These are phyloP conservation scores for Akabosia matsudoensis DNA, from an alignment of 1,140 invertebrate genomes.

Conservation along the genomic window DNA sequence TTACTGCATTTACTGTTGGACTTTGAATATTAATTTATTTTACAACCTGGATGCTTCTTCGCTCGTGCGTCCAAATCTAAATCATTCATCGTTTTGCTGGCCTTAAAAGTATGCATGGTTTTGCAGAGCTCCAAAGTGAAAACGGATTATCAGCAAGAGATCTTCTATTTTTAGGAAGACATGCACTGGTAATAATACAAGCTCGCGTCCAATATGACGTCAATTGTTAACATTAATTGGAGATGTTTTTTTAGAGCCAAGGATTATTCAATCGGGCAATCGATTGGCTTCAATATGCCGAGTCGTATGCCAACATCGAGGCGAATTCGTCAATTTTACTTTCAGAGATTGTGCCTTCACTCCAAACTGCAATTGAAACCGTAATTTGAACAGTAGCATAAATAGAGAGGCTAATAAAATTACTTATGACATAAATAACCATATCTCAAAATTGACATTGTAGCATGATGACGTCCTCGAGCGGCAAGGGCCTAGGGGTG, in stretches of 20 bases:
- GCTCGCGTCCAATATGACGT: too few relatives aligned
- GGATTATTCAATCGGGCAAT: constrained; percentile 47
- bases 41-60: too few relatives aligned
- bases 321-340: constrained; percentile 47
- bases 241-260: constrained; percentile 25
- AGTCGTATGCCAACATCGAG: constrained; percentile 45
- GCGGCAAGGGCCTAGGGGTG: constrained; percentile 47
- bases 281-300: constrained; percentile 49
- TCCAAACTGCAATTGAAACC: constrained; percentile 49
- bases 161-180: constrained; percentile 45
- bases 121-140: constrained; percentile 16
- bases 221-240: neutral
- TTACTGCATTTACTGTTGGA: too few relatives aligned
- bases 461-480: constrained; percentile 47
- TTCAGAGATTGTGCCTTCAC: constrained; percentile 49
- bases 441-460: too few relatives aligned
- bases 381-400: constrained; percentile 38
- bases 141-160: constrained; percentile 44
- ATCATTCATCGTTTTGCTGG: too few relatives aligned
- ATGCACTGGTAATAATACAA: constrained; percentile 43
- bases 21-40: too few relatives aligned
- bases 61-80: too few relatives aligned
- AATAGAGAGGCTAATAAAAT: too few relatives aligned
- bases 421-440: too few relatives aligned
- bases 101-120: neutral